Evolutionary conservation across 2,797 vertebrate species (phyloP).

Genomic region (Pogoniulus pusillus): DNA sequence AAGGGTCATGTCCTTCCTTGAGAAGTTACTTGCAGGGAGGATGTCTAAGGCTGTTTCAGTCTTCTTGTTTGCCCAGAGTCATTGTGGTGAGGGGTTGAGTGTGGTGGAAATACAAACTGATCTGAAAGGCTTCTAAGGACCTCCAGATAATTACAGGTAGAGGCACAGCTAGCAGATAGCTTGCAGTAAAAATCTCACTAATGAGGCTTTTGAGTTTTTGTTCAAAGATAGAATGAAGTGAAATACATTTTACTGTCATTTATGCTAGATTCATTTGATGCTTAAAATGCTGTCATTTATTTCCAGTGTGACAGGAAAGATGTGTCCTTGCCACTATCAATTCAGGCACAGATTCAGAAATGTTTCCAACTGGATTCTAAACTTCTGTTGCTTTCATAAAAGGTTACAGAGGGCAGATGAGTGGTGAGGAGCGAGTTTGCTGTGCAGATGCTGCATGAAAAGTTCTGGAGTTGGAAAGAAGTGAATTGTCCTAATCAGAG

Average conservation of each 20-base stretch:
- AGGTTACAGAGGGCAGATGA: background rate
- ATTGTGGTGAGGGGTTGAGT: background rate
- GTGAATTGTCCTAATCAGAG: background rate
- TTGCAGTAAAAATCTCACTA: background rate
- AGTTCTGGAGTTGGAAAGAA: background rate
- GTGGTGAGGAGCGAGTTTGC: background rate
- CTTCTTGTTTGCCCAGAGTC: background rate
- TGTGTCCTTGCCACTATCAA: rapidly evolving
- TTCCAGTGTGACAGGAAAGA: background rate
- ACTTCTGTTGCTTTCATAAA: background rate
- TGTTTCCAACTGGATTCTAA: background rate
- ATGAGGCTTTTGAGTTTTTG: background rate
- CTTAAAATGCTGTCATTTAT: background rate
- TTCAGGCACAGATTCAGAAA: background rate
- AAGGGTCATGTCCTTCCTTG: background rate
- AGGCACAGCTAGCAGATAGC: background rate
- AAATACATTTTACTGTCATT: background rate
- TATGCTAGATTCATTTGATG: background rate
- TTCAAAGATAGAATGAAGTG: background rate
- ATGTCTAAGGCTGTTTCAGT: background rate
- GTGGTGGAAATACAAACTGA: background rate
- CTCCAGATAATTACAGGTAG: background rate
- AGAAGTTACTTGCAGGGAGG: background rate
- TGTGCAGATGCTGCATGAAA: background rate
- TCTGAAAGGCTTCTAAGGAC: background rate